Base-by-base conservation (phyloP, 2,888 invertebrate genomes). In the Anoplius nigerrimus region DNA sequence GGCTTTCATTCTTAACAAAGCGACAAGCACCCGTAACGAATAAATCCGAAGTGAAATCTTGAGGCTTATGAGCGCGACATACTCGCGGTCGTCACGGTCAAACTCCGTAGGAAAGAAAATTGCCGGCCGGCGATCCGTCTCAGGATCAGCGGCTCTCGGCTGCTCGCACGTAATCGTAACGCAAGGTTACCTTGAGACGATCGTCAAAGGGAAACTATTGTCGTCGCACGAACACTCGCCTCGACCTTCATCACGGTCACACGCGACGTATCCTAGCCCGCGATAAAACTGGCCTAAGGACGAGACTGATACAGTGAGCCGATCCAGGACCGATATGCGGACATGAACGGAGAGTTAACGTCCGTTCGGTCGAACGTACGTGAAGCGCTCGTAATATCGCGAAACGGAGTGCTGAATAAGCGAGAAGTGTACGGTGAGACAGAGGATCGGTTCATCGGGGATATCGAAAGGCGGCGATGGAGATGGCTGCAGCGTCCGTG, bases 321-420 rank as follows among this genome's bases (percentile, higher is more conserved):
- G n/a, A n/a, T n/a, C n/a, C n/a, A n/a, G n/a, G n/a, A n/a, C n/a
- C n/a, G n/a, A n/a, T n/a, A n/a, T n/a, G n/a, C n/a, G n/a, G n/a
- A n/a, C n/a, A n/a, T n/a, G n/a, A n/a, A n/a, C n/a, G n/a, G n/a
- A n/a, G n/a, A n/a, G n/a, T n/a, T n/a, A n/a, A n/a, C n/a, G n/a
- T n/a, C 2, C 15, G 16, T 16, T 45, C 45, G 16, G 5, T n/a
- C 5, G 52, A 52, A 52, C 57, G 62, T 70, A 46, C 51, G 52
- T 71, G 79, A 72, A 75, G 74, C 72, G 72, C 64, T 68, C 72
- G 73, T 64, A 63, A 79, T 76, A 74, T 69, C 78, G 56, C 76
- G 66, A 72, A 66, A 71, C 72, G 59, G 76, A 84, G 73, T 84
- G 82, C 73, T 61, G 61, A n/a, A 60, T 72, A 81, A 74, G 70